A percentile compares a stretch with the other conserved stretches of the same genome.
Conservation (phyloP, 2,113 vertebrate species). For the Arothron firmamentum region DNA sequence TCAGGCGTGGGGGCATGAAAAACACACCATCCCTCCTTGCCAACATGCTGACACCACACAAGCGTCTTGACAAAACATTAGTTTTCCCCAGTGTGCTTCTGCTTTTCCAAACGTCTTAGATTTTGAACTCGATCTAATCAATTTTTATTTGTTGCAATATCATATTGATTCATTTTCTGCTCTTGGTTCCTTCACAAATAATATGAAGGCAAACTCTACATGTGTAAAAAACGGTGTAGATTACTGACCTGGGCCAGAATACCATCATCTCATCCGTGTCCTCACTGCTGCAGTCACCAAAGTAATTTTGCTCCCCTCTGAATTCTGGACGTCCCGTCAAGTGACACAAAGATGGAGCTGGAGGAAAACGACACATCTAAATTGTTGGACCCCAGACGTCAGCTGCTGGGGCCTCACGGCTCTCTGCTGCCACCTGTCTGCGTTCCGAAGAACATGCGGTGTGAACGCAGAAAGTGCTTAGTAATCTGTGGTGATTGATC, state of each 20-base stretch:
- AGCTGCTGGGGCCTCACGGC: constrained; percentile 55
- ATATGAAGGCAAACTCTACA: too few relatives aligned
- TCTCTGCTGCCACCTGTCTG: constrained; percentile 98
- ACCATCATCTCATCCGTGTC: background rate
- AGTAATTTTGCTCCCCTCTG: constrained; percentile 21
- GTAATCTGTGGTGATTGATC: constrained; percentile 27
- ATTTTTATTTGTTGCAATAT: too few relatives aligned
- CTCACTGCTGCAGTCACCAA: constrained; percentile 8
- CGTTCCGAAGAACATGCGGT: constrained; percentile 28
- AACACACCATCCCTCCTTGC: constrained; percentile 60
- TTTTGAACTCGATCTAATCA: too few relatives aligned
- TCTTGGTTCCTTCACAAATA: background rate
- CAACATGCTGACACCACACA: constrained; percentile 64
- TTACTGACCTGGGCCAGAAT: constrained; percentile 3
- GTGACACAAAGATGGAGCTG: constrained; percentile 54
- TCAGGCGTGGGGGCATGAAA: constrained; percentile 51
- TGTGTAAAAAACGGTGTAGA: background rate
- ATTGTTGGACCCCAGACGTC: constrained; percentile 50
- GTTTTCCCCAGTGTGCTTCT: constrained; percentile 14
- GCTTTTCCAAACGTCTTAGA: too few relatives aligned
- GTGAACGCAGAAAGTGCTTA: constrained; percentile 46
- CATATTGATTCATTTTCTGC: too few relatives aligned
- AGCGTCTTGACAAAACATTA: constrained; percentile 55
- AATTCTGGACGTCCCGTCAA: constrained; percentile 33
- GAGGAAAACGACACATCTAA: constrained; percentile 61